Conservation (phyloP, 2,797 vertebrate genomes). For the Uromys caudimaculatus region DNA sequence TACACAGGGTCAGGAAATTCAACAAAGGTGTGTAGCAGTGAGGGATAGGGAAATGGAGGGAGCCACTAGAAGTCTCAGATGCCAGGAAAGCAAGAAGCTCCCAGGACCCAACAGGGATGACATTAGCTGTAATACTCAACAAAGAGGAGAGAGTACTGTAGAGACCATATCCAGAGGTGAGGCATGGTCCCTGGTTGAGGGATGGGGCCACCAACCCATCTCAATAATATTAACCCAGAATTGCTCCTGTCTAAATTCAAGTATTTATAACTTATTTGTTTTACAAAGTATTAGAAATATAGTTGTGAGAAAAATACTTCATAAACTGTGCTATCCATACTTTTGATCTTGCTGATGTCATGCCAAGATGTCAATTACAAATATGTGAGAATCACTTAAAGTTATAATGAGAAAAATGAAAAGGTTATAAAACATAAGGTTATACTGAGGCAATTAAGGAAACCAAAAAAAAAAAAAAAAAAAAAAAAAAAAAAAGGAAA, state of each 20-base stretch:
- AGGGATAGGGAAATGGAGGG: too few species aligned
- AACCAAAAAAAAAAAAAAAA: slow-evolving; percentile 75
- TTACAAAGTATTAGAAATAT: slow-evolving; percentile 70
- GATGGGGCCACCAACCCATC: too few species aligned
- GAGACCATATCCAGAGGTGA: too few species aligned
- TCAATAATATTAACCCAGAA: too few species aligned
- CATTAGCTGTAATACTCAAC: too few species aligned
- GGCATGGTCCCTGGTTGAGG: too few species aligned
- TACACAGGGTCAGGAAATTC: too few species aligned
- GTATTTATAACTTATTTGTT: slow-evolving; percentile 42
- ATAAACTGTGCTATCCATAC: slow-evolving; percentile 71
- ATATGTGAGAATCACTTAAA: slow-evolving; percentile 87
- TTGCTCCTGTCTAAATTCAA: not conserved
- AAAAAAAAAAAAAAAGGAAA: slow-evolving; percentile 77
- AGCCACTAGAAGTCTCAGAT: too few species aligned
- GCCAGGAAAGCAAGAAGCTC: too few species aligned
- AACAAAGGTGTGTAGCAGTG: too few species aligned
- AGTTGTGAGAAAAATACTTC: slow-evolving; percentile 69
- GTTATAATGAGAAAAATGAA: slow-evolving; percentile 84
- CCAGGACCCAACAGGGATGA: too few species aligned
- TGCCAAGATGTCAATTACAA: slow-evolving; percentile 87
- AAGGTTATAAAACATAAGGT: slow-evolving; percentile 84
- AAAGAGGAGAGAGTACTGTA: too few species aligned
- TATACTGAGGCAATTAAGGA: slow-evolving; percentile 83
- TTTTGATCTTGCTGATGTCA: slow-evolving; percentile 85